Base-by-base conservation (phyloP, 2,113 vertebrate genomes). In the Periophthalmus modestus region DNA sequence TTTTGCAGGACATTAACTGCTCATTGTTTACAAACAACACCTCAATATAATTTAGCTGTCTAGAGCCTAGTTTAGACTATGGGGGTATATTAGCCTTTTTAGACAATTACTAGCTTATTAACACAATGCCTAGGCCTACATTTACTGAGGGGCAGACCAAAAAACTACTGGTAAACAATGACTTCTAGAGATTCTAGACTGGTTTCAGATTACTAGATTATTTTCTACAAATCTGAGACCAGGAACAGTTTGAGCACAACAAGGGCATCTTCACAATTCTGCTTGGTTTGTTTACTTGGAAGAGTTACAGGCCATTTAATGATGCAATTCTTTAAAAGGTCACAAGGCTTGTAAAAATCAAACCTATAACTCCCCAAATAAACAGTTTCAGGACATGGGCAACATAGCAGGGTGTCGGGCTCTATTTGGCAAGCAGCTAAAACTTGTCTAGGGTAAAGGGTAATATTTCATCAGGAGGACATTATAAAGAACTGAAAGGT, bases 241-340 rank as follows among this genome's bases (percentile, higher is more conserved):
- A 70, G n/a, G 57, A 28, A 4, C 67, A 36, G 36, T 46, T 63
- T 50, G 39, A 77, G 43, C 33, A 73, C 54, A 67, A 78, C 33
- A 39, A 59, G 23, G n/a, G 28, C 15, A 65, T 66, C 66, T 50
- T 74, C 23, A 48, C 34, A 68, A 18, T 12, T 47, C 19, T 46
- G 69, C 13, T 61, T 46, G 68, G 73, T 86, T 83, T 88, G 85
- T 88, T 87, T 88, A 88, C 77, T 87, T 88, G 69, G 73, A 75
- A 72, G 73, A 89, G 78, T 83, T 66, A 66, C 12, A 55, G 11
- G 57, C 43, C 18, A 69, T 52, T 50, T 7, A 63, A 59, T 12
- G 74, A 61, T 67, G 75, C 0, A 59, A 74, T 36, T 58, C 9
- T 23, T 59, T 63, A 55, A 57, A 43, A 68, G 72, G 19, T 1